phyloP scores from a whole-genome alignment of 2,888 invertebrate genomes.

The Erannis defoliaria region DNA sequence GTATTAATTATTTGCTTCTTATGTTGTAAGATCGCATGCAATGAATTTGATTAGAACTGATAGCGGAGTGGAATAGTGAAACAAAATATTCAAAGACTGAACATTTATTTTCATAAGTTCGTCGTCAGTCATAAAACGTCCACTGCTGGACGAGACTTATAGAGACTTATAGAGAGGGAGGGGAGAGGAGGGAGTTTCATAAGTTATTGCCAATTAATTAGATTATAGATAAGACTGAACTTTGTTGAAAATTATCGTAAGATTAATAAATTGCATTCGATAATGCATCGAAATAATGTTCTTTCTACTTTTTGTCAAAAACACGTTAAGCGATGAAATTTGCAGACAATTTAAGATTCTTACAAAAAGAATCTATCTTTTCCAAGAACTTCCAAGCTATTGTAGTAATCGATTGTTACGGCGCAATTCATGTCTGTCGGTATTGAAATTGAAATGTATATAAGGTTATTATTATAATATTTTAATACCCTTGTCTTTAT shows the following conservation, averaged over 20 bases:
- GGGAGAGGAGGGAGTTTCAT: too few species aligned
- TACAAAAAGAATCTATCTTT: conserved; percentile 3
- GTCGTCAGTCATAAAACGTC: too few species aligned
- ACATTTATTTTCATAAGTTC: neutral
- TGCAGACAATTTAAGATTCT: conserved; percentile 9
- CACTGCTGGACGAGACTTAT: too few species aligned
- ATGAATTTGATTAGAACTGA: neutral
- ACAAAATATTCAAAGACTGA: neutral
- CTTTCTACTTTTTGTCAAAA: neutral
- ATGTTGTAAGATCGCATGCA: conserved; percentile 11
- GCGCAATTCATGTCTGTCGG: conserved; percentile 27
- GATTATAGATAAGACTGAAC: neutral
- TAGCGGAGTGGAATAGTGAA: neutral
- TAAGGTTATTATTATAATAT: conserved; percentile 67
- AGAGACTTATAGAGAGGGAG: too few species aligned
- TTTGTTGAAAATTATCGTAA: neutral
- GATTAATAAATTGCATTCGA: neutral
- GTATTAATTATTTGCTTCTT: conserved; percentile 14
- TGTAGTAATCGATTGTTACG: conserved; percentile 14
- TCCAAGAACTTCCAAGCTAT: conserved; percentile 9
- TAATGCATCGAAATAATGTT: neutral
- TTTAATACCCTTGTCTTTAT: conserved; percentile 83
- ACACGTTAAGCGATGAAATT: neutral
- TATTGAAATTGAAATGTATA: conserved; percentile 40
- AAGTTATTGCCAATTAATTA: neutral